Conservation (phyloP, 2,113 vertebrate genomes). For the Leptobrachium leishanense region DNA sequence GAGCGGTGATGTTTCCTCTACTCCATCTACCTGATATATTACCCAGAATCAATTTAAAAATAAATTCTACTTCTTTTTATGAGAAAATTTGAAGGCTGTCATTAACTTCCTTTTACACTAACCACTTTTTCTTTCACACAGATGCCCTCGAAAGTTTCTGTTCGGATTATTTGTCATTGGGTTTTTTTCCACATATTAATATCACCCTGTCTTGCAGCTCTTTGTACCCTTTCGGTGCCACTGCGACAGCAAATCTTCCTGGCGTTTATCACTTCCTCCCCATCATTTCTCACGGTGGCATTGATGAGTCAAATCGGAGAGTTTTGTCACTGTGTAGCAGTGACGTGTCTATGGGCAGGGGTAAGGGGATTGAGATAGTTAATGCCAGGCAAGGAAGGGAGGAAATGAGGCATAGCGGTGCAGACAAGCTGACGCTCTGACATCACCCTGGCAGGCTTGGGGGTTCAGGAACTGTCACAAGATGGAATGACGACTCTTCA, state of each 20-base stretch:
- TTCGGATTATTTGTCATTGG: conserved; percentile 2
- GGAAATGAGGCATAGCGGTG: conserved; percentile 32
- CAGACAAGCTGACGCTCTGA: conserved; percentile 29
- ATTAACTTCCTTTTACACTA: background rate
- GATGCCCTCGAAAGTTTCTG: background rate
- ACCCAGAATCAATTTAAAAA: too few species aligned
- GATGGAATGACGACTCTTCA: too few species aligned
- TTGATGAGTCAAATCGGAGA: conserved; percentile 29
- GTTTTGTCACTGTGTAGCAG: conserved; percentile 23
- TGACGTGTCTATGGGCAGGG: background rate
- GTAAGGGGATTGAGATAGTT: conserved; percentile 23
- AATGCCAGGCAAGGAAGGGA: conserved; percentile 24
- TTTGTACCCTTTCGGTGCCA: background rate
- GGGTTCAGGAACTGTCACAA: too few species aligned
- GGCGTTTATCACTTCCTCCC: conserved; percentile 32
- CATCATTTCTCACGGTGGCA: conserved; percentile 26
- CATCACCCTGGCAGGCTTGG: conserved; percentile 9
- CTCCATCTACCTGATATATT: too few species aligned
- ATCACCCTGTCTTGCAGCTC: background rate
- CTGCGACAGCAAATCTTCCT: background rate
- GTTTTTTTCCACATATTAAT: conserved; percentile 2
- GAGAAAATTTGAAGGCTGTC: too few species aligned
- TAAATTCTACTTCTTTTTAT: too few species aligned
- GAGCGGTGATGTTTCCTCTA: too few species aligned
- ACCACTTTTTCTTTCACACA: background rate